These are phyloP conservation scores for Crossaster papposus DNA, from an alignment of 53 echinoderm and acorn worm genomes.

Conservation along the genomic window DNA sequence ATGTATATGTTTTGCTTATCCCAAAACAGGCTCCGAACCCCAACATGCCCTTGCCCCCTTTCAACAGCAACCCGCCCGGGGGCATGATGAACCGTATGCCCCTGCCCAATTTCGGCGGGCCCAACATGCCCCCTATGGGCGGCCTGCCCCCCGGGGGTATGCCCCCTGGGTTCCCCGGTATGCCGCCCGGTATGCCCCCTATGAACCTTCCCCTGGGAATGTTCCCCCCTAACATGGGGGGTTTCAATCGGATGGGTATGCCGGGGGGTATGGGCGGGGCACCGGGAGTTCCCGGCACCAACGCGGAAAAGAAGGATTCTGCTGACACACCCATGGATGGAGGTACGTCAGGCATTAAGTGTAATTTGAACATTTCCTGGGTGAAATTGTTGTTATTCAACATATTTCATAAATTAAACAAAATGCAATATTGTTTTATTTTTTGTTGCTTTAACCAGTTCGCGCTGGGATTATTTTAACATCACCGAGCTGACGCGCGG, in stretches of 20 bases:
- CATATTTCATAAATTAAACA: too few species aligned
- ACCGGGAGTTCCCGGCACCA: slow-evolving; percentile 2
- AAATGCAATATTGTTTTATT: too few species aligned
- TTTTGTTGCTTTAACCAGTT: too few species aligned
- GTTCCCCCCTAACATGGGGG: slow-evolving; percentile 64
- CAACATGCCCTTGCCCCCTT: slow-evolving; percentile 91
- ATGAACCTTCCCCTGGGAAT: slow-evolving; percentile 69
- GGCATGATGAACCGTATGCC: slow-evolving; percentile 87
- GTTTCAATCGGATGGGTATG: slow-evolving; percentile 29
- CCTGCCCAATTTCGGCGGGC: slow-evolving; percentile 80
- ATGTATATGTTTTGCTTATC: neutral
- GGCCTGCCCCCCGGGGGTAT: slow-evolving; percentile 67
- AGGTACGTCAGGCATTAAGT: neutral
- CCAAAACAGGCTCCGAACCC: slow-evolving; percentile 39
- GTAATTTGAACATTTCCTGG: neutral
- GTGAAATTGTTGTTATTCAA: neutral
- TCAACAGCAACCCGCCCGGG: slow-evolving; percentile 65
- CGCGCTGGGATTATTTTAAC: too few species aligned
- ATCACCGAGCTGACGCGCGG: too few species aligned
- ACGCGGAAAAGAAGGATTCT: slow-evolving; percentile 18
- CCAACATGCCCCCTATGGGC: slow-evolving; percentile 77
- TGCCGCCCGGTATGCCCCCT: slow-evolving; percentile 9
- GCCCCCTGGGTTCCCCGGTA: slow-evolving; percentile 69
- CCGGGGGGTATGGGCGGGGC: slow-evolving; percentile 34
- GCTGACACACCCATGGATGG: slow-evolving; percentile 4